These are phyloP conservation scores for Plodia interpunctella DNA, from an alignment of 1,140 invertebrate species.

Conservation along the genomic window DNA sequence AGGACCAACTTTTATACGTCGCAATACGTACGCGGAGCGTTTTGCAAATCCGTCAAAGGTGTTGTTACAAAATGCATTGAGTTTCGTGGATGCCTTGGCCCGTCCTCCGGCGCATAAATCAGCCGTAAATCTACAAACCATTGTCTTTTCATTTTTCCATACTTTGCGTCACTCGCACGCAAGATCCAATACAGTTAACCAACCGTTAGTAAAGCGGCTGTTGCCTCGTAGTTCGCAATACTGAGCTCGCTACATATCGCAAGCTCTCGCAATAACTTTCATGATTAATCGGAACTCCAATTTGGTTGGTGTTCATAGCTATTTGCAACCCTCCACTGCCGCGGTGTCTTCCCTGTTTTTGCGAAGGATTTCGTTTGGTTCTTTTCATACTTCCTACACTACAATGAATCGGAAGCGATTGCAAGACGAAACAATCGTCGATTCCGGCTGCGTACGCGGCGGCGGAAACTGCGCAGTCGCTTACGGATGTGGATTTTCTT, in stretches of 20 bases:
- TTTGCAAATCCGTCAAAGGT: conserved; percentile 50
- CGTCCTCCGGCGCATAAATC: conserved; percentile 46
- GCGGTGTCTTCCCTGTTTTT: conserved; percentile 7
- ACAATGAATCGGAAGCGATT: conserved; percentile 67
- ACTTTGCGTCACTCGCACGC: conserved; percentile 43
- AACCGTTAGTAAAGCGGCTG: conserved; percentile 53
- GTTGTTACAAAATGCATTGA: conserved; percentile 57
- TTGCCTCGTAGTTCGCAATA: conserved; percentile 50
- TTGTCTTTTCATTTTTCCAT: conserved; percentile 48
- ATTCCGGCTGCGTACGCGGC: conserved; percentile 59
- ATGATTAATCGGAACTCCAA: conserved; percentile 56
- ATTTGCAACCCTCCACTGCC: conserved; percentile 21
- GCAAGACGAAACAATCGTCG: conserved; percentile 60
- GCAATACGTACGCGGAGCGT: conserved; percentile 39
- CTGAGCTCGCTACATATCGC: conserved; percentile 57
- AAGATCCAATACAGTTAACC: conserved; percentile 54
- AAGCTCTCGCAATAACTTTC: conserved; percentile 63
- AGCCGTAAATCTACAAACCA: conserved; percentile 26
- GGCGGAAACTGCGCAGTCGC: conserved; percentile 62
- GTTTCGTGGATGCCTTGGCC: conserved; percentile 46
- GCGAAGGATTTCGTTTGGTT: conserved; percentile 32
- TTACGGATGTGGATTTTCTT: conserved; percentile 64
- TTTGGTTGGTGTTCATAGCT: conserved; percentile 35
- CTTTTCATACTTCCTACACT: conserved; percentile 58
- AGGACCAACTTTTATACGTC: conserved; percentile 36